Base-by-base conservation (phyloP, 1,140 invertebrate genomes). In the Phymastichus coffea region DNA sequence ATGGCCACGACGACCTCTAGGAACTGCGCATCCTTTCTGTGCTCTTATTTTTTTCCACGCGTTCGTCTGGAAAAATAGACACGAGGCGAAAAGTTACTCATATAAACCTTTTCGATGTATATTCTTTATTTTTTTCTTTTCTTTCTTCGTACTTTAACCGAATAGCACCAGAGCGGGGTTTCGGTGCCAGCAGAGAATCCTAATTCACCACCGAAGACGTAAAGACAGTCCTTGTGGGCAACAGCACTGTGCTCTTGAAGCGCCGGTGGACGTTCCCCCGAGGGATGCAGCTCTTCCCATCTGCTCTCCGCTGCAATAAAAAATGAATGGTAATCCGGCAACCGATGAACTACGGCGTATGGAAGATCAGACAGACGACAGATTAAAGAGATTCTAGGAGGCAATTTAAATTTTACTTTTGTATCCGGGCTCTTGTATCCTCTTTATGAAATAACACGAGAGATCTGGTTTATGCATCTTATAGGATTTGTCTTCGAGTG, bases 131-230 rank as follows among this genome's bases (percentile, higher is more conserved):
- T 15, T n/a, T 41, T n/a, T 41, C 7, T 41, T 41, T 41, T 15
- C 40, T 15, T 41, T 41, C 15, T 41, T 20, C 14, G 6, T 41
- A 92, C 90, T 85, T 87, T 85, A 19, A 92, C 85, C 65, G 92
- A 87, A 68, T 93, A 92, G 56, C 92, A 86, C 93, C 93, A 96
- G 1, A 95, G 82, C 12, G 93, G 92, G 0, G 91, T 93, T 75
- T 94, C 92, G 38, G 85, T 87, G 30, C 84, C 85, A 23, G 86
- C 84, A 14, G 88, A 88, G 78, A 93, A 90, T 20, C 90, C 88
- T 8, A 95, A 84, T 69, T 94, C 91, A 1, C 93, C 94, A 0
- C 94, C 94, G 80, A 95, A 95, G 33, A 95, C 87, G 69, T 94
- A 92, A 25, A 96, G 82, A 54, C 82, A 83, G 63, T 86, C 84